These are phyloP conservation scores for Hoplostethus atlanticus DNA, from an alignment of 2,797 vertebrate genomes.

Conservation along the genomic window DNA sequence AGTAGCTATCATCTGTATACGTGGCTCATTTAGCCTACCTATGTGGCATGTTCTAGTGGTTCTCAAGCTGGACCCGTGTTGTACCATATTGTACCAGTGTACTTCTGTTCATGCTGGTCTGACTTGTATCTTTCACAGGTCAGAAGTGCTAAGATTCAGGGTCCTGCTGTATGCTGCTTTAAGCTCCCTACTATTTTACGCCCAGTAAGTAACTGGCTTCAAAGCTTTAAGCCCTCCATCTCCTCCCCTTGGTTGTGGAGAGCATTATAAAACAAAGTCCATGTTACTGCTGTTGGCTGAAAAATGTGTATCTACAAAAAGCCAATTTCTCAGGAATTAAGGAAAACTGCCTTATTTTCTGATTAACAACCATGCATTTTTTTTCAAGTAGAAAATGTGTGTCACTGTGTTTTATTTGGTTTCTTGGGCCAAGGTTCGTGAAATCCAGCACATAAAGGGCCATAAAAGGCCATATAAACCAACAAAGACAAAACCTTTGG, in stretches of 20 bases:
- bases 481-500: neutral
- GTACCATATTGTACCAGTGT: neutral
- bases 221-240: slow-evolving; percentile 39
- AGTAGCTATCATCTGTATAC: slow-evolving; percentile 10
- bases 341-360: slow-evolving; percentile 3
- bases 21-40: neutral
- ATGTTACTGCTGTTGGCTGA: slow-evolving; percentile 22
- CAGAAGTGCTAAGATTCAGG: slow-evolving; percentile 21
- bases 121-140: slow-evolving; percentile 10
- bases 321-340: slow-evolving; percentile 20
- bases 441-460: neutral
- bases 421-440: too few relatives aligned
- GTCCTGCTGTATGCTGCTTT: slow-evolving; percentile 22
- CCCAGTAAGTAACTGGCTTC: slow-evolving; percentile 28
- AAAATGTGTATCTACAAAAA: slow-evolving; percentile 16
- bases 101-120: slow-evolving; percentile 9
- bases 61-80: slow-evolving; percentile 3
- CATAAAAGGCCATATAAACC: neutral
- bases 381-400: slow-evolving; percentile 5
- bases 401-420: too few relatives aligned
- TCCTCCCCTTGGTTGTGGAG: slow-evolving; percentile 10
- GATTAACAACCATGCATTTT: neutral
- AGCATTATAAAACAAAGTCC: slow-evolving; percentile 44
- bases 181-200: slow-evolving; percentile 20
- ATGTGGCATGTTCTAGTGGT: slow-evolving; percentile 12